These are phyloP conservation scores for Melanotaenia boesemani DNA, from an alignment of 2,797 vertebrate species.

Conservation along the genomic window DNA sequence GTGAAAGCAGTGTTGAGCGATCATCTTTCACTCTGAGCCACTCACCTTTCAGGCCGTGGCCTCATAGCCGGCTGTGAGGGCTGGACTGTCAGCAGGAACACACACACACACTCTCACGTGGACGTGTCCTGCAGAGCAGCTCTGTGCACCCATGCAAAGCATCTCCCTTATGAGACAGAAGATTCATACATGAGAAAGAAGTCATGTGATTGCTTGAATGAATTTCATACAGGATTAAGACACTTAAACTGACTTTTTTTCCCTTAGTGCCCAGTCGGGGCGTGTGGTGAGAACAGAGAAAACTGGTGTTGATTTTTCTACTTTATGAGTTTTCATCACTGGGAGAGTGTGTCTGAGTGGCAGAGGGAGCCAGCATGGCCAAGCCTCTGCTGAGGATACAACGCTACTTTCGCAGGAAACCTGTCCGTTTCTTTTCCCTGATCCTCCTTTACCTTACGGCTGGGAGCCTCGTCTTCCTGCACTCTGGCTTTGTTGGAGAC, in stretches of 20 bases:
- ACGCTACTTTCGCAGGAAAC: slow-evolving; percentile 92
- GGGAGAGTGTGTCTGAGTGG: slow-evolving; percentile 57
- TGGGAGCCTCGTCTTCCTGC: slow-evolving; percentile 93
- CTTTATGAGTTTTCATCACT: slow-evolving; percentile 75
- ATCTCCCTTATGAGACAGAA: slow-evolving; percentile 49
- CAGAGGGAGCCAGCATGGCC: slow-evolving; percentile 87
- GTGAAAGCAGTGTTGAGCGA: slow-evolving; percentile 68
- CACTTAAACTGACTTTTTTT: slow-evolving; percentile 27
- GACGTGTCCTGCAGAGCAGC: slow-evolving; percentile 29
- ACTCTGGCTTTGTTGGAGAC: slow-evolving; percentile 88
- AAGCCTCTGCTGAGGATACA: slow-evolving; percentile 93
- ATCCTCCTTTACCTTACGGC: slow-evolving; percentile 94
- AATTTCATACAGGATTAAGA: slow-evolving; percentile 49
- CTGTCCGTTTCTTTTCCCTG: slow-evolving; percentile 93
- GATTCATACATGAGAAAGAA: slow-evolving; percentile 29
- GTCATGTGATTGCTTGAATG: slow-evolving; percentile 56
- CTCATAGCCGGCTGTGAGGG: slow-evolving; percentile 52
- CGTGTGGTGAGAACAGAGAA: slow-evolving; percentile 10
- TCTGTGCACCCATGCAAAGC: slow-evolving; percentile 24
- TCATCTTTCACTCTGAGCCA: slow-evolving; percentile 79
- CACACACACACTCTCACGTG: slow-evolving; percentile 46
- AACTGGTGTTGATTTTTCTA: slow-evolving; percentile 47
- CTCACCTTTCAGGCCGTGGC: slow-evolving; percentile 78
- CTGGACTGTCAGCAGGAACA: slow-evolving; percentile 56
- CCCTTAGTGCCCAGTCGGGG: slow-evolving; percentile 26